phyloP scores from a whole-genome alignment of 2,113 vertebrate species.

The Epinephelus lanceolatus region DNA sequence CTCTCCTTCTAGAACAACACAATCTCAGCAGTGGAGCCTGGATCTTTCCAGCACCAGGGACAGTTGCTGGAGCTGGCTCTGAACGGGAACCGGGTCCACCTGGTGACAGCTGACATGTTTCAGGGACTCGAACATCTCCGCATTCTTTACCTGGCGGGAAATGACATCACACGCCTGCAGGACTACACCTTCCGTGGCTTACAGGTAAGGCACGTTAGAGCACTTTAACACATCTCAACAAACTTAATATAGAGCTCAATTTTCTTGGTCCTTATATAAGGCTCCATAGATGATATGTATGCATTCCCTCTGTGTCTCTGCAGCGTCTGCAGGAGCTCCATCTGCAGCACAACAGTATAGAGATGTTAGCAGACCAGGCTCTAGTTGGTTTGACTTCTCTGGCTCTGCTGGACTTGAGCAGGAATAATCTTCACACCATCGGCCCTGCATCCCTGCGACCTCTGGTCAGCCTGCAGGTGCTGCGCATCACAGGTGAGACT shows the following conservation, averaged over 20 bases:
- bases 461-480: slow-evolving; percentile 92
- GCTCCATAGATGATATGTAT: not conserved
- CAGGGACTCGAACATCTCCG: slow-evolving; percentile 90
- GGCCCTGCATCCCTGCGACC: slow-evolving; percentile 85
- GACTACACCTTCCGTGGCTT: slow-evolving; percentile 91
- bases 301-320: slow-evolving; percentile 1
- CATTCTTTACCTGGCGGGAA: slow-evolving; percentile 91
- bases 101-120: slow-evolving; percentile 87
- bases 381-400: slow-evolving; percentile 89
- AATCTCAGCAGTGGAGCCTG: slow-evolving; percentile 87
- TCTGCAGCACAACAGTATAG: slow-evolving; percentile 91
- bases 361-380: slow-evolving; percentile 88
- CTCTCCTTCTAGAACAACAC: slow-evolving; percentile 87
- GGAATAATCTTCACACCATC: slow-evolving; percentile 90
- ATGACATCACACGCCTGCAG: slow-evolving; percentile 87
- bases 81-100: slow-evolving; percentile 90
- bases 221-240: not conserved
- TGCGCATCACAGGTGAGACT: slow-evolving; percentile 89
- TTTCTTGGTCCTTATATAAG: not conserved
- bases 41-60: slow-evolving; percentile 86
- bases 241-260: not conserved
- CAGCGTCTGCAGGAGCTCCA: slow-evolving; percentile 94
- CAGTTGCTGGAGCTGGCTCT: slow-evolving; percentile 90
- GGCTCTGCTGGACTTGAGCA: slow-evolving; percentile 92
- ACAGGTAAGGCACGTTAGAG: slow-evolving; percentile 81